These are phyloP conservation scores for Saturnia japonica DNA, from an alignment of 2,888 invertebrate genomes.

Conservation along the genomic window DNA sequence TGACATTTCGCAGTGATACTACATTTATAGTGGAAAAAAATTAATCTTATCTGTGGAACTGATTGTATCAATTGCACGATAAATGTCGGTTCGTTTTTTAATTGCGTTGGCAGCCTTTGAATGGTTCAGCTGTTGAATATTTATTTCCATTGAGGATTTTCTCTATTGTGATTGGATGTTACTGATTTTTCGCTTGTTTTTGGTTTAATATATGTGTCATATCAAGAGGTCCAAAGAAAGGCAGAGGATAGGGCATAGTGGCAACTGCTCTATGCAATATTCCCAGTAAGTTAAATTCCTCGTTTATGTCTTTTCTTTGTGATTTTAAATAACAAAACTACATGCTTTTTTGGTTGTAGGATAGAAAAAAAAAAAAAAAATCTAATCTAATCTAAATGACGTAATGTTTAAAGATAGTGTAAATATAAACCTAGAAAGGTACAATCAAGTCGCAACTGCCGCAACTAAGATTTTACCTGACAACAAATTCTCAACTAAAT, in stretches of 20 bases:
- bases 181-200: background rate
- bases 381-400: too few species aligned
- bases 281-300: background rate
- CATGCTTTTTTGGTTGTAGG: too few species aligned
- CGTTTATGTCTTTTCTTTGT: background rate
- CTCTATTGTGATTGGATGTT: background rate
- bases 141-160: background rate
- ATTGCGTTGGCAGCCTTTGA: background rate
- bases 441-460: too few species aligned
- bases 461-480: too few species aligned
- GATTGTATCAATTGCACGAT: constrained; percentile 1
- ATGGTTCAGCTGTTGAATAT: constrained; percentile 10
- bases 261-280: too few species aligned
- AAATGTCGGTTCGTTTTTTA: background rate
- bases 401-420: too few species aligned
- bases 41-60: background rate
- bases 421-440: too few species aligned
- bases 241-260: too few species aligned
- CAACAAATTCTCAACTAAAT: too few species aligned
- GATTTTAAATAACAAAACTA: background rate
- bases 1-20: background rate
- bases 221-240: too few species aligned
- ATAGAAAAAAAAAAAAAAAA: too few species aligned
- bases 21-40: background rate
- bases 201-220: too few species aligned